These are phyloP conservation scores for Riparia riparia DNA, from an alignment of 2,113 vertebrate species.

Conservation along the genomic window DNA sequence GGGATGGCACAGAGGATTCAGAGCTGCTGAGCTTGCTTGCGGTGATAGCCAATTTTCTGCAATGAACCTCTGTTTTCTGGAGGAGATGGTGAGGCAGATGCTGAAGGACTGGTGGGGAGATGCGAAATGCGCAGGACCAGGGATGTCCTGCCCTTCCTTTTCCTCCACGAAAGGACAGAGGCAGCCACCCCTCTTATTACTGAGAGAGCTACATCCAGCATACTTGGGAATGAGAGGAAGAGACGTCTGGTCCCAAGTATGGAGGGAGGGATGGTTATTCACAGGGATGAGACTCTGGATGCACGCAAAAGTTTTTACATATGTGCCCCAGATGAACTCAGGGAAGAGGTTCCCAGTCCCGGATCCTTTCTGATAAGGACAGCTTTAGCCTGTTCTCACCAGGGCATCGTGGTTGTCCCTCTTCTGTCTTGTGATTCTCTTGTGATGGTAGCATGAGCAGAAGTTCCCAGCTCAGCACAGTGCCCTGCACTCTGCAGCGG, in stretches of 20 bases:
- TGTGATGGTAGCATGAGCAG: slow-evolving; percentile 16
- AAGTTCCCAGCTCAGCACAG: neutral
- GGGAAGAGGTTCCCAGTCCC: neutral
- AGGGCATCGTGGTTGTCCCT: neutral
- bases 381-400: neutral
- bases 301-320: slow-evolving; percentile 9
- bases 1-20: neutral
- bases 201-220: neutral
- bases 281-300: neutral
- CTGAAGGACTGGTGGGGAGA: neutral
- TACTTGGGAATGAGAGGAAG: neutral
- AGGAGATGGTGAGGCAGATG: neutral
- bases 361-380: neutral
- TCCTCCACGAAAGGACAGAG: neutral
- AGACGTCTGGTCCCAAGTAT: neutral
- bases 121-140: neutral
- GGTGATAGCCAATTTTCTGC: neutral
- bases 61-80: neutral
- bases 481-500: neutral
- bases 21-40: neutral
- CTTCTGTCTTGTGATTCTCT: slow-evolving; percentile 9
- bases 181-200: neutral
- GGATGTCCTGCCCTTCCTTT: neutral
- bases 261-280: neutral
- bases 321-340: slow-evolving; percentile 29